Conservation (phyloP, 1,140 invertebrate genomes). For the Drosophila repleta region DNA sequence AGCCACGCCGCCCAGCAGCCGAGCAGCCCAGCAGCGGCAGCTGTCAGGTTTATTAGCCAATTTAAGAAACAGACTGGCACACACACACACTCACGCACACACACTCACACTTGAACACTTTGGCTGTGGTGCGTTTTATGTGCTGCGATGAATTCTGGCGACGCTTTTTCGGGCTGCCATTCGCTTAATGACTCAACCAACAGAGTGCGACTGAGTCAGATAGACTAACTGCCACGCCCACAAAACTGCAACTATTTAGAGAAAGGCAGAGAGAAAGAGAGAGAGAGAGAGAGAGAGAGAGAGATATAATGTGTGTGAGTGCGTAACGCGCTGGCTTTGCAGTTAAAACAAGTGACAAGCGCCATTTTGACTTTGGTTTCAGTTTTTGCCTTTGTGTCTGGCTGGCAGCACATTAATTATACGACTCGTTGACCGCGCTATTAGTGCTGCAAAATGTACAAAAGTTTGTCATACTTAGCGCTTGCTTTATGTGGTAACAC, state of each 20-base stretch:
- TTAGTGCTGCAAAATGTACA: conserved; percentile 72
- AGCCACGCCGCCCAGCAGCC: conserved; percentile 17
- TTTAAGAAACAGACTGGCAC: conserved; percentile 72
- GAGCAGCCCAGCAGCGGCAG: conserved; percentile 45
- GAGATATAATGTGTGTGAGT: no score
- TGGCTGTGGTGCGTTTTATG: conserved; percentile 75
- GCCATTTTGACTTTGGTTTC: conserved; percentile 69
- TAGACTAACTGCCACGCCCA: conserved; percentile 34
- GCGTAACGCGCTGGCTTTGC: conserved; percentile 14
- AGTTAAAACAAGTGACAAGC: conserved; percentile 64
- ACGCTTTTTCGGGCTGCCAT: conserved; percentile 67
- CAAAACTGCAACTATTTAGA: conserved; percentile 72
- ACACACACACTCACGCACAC: conserved; percentile 49
- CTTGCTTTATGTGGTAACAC: conserved; percentile 16
- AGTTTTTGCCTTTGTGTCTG: conserved; percentile 51
- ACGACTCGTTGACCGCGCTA: conserved; percentile 79
- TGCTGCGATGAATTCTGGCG: conserved; percentile 78
- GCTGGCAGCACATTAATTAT: conserved; percentile 71
- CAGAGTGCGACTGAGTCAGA: conserved; percentile 1
- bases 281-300: background rate
- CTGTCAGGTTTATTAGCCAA: conserved; percentile 79
- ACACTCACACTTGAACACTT: conserved; percentile 30
- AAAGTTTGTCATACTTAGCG: conserved; percentile 70
- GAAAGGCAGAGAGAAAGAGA: background rate
- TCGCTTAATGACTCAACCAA: conserved; percentile 68